phyloP scores from a whole-genome alignment of 2,888 invertebrate genomes.

The Mythimna ferrago region DNA sequence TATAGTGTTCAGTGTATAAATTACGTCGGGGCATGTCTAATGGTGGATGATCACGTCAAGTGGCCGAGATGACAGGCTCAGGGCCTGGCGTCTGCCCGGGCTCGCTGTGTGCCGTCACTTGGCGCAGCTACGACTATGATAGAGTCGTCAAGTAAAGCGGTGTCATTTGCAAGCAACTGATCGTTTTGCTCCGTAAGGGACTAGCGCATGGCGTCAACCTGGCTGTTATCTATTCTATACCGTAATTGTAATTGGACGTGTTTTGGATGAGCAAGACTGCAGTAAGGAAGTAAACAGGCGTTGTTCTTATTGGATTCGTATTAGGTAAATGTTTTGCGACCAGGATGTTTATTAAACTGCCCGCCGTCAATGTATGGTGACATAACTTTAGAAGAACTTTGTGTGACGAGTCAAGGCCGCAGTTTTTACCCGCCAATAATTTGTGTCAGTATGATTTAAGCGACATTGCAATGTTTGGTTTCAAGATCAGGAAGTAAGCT shows the following conservation, averaged over 20 bases:
- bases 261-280: not conserved
- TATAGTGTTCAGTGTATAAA: slow-evolving; percentile 35
- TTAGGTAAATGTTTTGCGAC: not conserved
- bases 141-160: slow-evolving; percentile 54
- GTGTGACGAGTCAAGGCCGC: not conserved
- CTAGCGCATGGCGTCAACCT: not conserved
- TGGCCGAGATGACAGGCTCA: slow-evolving; percentile 46
- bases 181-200: slow-evolving; percentile 21
- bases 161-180: slow-evolving; percentile 43
- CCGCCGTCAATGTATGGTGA: not conserved
- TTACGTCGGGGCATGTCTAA: slow-evolving; percentile 46
- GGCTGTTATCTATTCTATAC: not conserved
- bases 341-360: not conserved
- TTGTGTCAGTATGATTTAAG: not conserved
- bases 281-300: not conserved
- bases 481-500: slow-evolving; percentile 8
- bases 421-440: not conserved
- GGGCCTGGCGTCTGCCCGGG: not conserved
- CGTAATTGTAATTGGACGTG: slow-evolving; percentile 1
- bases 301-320: not conserved
- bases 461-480: not conserved
- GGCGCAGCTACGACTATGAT: slow-evolving; percentile 37
- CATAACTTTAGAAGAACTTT: not conserved
- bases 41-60: slow-evolving; percentile 49
- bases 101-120: slow-evolving; percentile 34